Conservation (phyloP, 2,797 vertebrate species). For the Sciurus carolinensis region DNA sequence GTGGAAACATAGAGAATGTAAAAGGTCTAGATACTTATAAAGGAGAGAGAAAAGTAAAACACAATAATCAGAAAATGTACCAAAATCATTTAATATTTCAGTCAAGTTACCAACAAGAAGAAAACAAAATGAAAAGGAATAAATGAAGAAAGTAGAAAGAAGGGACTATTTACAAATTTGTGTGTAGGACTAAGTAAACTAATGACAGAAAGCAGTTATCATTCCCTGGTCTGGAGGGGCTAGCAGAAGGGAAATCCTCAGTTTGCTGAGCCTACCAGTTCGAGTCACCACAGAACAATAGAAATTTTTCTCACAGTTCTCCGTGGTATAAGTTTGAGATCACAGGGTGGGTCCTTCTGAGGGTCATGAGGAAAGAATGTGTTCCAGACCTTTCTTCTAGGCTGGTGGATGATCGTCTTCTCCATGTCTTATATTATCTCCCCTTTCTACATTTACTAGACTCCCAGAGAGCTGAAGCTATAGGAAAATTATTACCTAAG, state of each 20-base stretch:
- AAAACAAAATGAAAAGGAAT: not conserved
- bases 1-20: not conserved
- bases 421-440: not conserved
- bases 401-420: not conserved
- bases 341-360: not conserved
- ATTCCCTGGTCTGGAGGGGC: not conserved
- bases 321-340: not conserved
- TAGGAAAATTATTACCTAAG: fast-evolving
- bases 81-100: not conserved
- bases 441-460: not conserved
- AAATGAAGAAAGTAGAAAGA: not conserved
- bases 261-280: not conserved
- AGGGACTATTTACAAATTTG: not conserved
- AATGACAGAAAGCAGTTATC: not conserved
- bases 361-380: not conserved
- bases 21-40: not conserved
- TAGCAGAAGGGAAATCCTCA: not conserved
- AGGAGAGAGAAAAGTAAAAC: not conserved
- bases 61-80: not conserved
- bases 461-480: not conserved
- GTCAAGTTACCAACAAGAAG: not conserved
- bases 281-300: not conserved
- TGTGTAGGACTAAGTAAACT: not conserved
- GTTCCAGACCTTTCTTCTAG: too few relatives aligned
- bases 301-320: not conserved